Conservation (phyloP, 1,140 invertebrate genomes). For the Brachionus plicatilis region DNA sequence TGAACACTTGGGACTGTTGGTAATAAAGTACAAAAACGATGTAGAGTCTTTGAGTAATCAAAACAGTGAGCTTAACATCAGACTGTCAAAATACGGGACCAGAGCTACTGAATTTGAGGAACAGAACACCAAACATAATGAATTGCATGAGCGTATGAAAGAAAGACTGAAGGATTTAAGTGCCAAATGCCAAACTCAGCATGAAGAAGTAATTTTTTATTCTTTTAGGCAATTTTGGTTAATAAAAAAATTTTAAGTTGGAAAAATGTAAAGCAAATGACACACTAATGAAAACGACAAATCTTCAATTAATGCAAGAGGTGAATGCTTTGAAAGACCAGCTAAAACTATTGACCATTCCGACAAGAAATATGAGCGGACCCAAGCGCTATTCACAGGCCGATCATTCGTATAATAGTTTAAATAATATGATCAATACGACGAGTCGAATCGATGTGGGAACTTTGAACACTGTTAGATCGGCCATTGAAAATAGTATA, state of each 20-base stretch:
- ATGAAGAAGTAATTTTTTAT: not conserved
- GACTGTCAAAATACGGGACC: not conserved
- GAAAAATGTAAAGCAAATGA: conserved; percentile 19
- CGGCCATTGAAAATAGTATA: not conserved
- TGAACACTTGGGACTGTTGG: conserved; percentile 26
- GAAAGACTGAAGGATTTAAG: conserved; percentile 18
- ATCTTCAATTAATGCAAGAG: conserved; percentile 17
- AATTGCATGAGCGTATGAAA: conserved; percentile 35
- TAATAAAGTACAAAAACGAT: conserved; percentile 24
- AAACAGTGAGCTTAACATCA: not conserved
- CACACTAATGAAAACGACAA: conserved; percentile 20
- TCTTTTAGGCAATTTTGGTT: not conserved
- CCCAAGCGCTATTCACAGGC: not conserved
- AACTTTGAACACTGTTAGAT: not conserved
- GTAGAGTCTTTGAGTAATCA: not conserved
- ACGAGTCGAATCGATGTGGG: not conserved
- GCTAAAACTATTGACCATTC: not conserved
- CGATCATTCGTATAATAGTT: not conserved
- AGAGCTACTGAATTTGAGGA: not conserved
- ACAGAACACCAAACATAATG: conserved; percentile 12
- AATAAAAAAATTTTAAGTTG: not conserved
- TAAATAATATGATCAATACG: not conserved
- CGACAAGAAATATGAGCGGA: not conserved
- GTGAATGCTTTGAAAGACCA: not conserved
- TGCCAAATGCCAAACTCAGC: not conserved